Conservation (phyloP, 2,113 vertebrate genomes). For the Oreotrochilus melanogaster region DNA sequence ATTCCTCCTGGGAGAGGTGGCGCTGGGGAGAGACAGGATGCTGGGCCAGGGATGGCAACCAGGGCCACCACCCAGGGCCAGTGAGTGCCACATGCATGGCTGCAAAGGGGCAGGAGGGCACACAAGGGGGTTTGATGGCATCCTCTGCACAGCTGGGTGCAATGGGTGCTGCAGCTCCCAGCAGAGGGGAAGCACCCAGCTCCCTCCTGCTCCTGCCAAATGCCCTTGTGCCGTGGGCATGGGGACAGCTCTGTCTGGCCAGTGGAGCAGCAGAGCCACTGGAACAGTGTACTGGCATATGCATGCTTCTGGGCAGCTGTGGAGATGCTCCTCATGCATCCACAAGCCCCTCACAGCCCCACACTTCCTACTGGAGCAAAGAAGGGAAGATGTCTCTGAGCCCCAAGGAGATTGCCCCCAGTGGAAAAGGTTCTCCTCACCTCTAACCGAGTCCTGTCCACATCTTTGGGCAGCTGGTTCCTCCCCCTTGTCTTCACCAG, state of each 20-base stretch:
- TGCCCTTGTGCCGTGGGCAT: fast-evolving
- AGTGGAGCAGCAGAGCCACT: neutral
- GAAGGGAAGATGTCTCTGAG: neutral
- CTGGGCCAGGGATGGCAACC: neutral
- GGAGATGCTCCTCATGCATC: neutral
- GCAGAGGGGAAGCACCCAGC: neutral
- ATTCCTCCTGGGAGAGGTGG: conserved; percentile 95
- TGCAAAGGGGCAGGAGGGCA: neutral
- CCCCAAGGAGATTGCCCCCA: fast-evolving
- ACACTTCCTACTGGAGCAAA: fast-evolving
- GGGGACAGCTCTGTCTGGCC: neutral
- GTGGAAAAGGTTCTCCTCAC: conserved; percentile 70
- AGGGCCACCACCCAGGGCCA: fast-evolving
- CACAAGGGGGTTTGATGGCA: fast-evolving
- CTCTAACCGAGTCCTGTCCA: conserved; percentile 94
- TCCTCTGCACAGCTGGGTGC: neutral
- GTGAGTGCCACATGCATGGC: fast-evolving
- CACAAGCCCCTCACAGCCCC: fast-evolving
- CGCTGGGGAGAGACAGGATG: conserved; percentile 77
- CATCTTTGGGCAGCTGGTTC: conserved; percentile 93
- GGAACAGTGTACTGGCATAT: neutral
- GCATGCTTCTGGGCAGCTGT: neutral
- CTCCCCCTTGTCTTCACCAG: conserved; percentile 96
- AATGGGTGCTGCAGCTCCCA: neutral
- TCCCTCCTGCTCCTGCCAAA: neutral